Percentiles rank a stretch among this genome's conserved stretches.
phyloP scores from a whole-genome alignment of 2,113 vertebrate genomes.

The Crotalus tigris region DNA sequence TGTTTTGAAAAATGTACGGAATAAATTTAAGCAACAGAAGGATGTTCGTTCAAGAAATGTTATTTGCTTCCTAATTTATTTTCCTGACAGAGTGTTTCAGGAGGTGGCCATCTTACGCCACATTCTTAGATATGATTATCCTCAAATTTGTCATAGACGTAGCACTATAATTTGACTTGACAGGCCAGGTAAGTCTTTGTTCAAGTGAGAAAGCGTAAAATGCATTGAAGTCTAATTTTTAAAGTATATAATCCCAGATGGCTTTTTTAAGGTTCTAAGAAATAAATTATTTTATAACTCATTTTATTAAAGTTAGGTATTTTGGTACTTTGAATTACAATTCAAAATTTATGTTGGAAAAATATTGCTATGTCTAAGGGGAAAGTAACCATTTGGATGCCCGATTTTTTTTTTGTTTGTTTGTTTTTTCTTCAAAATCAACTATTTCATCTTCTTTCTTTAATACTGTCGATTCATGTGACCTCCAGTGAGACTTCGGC shows the following conservation, averaged over 20 bases:
- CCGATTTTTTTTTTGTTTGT: background rate
- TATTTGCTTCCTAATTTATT: constrained; percentile 3
- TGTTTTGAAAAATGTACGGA: background rate
- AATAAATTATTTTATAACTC: background rate
- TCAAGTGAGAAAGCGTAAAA: background rate
- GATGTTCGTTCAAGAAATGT: background rate
- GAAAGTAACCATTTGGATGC: background rate
- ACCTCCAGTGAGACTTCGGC: background rate
- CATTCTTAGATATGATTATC: background rate
- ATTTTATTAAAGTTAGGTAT: constrained; percentile 39
- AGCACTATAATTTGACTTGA: background rate
- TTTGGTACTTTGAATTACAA: constrained; percentile 55
- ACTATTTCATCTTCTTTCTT: background rate
- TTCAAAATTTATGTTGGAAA: constrained; percentile 34
- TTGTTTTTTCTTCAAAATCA: constrained; percentile 5
- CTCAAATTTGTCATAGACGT: rapidly evolving
- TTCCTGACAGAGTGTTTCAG: constrained; percentile 4
- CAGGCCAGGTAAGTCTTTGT: background rate
- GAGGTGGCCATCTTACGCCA: background rate
- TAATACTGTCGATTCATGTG: background rate
- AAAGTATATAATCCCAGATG: background rate
- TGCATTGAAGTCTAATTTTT: background rate
- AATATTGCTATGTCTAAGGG: constrained; percentile 13
- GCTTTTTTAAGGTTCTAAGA: constrained; percentile 23
- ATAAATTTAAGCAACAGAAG: background rate